Evolutionary conservation across 2,113 vertebrate species (phyloP).

Genomic region (Eulacestoma nigropectus): DNA sequence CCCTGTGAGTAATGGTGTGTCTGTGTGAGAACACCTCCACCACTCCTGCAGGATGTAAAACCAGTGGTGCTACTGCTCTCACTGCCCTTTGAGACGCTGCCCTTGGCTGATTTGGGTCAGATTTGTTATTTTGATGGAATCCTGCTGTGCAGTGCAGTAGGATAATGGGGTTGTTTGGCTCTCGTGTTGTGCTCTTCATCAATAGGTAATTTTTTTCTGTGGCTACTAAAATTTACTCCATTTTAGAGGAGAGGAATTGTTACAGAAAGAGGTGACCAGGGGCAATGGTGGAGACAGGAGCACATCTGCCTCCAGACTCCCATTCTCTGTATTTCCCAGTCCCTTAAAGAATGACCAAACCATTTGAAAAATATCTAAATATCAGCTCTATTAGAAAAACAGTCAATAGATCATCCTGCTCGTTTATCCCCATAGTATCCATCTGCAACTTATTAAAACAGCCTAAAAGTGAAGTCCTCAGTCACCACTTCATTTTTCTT

Average conservation of each 20-base stretch:
- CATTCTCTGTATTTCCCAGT: background rate
- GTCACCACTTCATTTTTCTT: background rate
- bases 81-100: background rate
- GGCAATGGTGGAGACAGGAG: background rate
- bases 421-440: background rate
- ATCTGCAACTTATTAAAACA: background rate
- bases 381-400: background rate
- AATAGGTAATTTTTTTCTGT: background rate
- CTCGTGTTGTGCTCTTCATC: background rate
- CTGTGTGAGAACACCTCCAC: background rate
- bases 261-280: background rate
- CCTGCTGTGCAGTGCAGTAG: background rate
- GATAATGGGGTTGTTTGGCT: background rate
- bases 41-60: background rate
- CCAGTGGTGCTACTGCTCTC: background rate
- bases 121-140: background rate
- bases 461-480: background rate
- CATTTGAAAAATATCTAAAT: background rate
- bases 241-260: background rate
- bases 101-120: background rate
- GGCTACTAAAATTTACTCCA: background rate
- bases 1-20: background rate
- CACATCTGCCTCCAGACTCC: background rate
- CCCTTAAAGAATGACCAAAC: background rate
- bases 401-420: background rate